Conservation (phyloP, 1,140 invertebrate genomes). For the Brachionus plicatilis region DNA sequence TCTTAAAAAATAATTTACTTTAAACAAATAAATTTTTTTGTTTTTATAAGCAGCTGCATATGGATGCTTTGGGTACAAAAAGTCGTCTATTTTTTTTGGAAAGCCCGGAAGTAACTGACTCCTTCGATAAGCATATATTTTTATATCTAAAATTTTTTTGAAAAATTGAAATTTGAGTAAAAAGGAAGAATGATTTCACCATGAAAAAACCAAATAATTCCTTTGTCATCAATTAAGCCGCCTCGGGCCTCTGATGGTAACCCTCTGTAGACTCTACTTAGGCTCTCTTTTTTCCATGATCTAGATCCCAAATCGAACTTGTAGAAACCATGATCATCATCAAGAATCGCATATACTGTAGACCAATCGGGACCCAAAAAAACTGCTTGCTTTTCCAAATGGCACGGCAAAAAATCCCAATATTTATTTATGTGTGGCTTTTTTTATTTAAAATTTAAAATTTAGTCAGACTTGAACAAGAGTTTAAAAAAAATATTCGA, state of each 20-base stretch:
- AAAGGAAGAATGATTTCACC: background rate
- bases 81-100: background rate
- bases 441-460: background rate
- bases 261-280: background rate
- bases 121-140: background rate
- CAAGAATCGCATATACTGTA: background rate
- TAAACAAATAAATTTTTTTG: slow-evolving; percentile 18
- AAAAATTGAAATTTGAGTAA: background rate
- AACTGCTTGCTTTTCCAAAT: background rate
- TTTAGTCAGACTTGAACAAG: background rate
- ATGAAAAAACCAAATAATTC: slow-evolving; percentile 19
- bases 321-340: background rate
- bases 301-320: background rate
- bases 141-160: background rate
- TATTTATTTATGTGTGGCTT: background rate
- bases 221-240: background rate
- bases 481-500: too few relatives aligned
- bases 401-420: background rate
- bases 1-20: background rate
- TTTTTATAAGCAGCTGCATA: slow-evolving; percentile 8
- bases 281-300: background rate
- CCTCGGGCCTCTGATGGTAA: background rate
- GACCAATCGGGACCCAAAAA: background rate
- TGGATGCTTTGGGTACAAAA: background rate
- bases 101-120: background rate